These are phyloP conservation scores for Microplitis demolitor DNA, from an alignment of 1,140 invertebrate genomes.

Conservation along the genomic window DNA sequence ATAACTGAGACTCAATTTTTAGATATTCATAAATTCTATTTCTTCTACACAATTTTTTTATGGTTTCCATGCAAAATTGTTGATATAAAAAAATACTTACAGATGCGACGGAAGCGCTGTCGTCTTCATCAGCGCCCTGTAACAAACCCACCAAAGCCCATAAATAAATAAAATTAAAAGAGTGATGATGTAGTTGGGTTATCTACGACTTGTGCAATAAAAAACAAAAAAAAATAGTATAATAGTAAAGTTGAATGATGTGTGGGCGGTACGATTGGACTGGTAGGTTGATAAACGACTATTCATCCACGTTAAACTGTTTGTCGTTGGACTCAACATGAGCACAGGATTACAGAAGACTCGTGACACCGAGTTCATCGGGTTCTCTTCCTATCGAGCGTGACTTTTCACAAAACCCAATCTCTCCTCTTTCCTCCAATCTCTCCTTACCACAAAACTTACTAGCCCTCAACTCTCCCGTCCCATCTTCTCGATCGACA, in stretches of 20 bases:
- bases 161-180: neutral
- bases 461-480: neutral
- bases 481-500: constrained; percentile 3
- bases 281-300: constrained; percentile 49
- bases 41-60: no score
- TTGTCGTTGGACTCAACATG: constrained; percentile 62
- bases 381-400: constrained; percentile 38
- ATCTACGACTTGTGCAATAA: neutral
- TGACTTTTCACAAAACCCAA: constrained; percentile 44
- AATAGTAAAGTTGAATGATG: neutral
- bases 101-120: constrained; percentile 71
- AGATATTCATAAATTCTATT: no score
- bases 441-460: constrained; percentile 1
- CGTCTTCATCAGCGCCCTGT: constrained; percentile 73
- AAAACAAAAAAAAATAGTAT: neutral
- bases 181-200: neutral
- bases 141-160: constrained; percentile 53
- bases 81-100: constrained; percentile 57
- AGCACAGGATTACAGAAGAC: constrained; percentile 19
- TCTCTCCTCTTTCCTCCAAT: no score
- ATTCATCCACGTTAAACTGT: constrained; percentile 61
- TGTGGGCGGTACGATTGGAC: constrained; percentile 30
- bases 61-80: no score
- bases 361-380: constrained; percentile 50
- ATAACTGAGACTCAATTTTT: no score